Conservation (phyloP, 2,113 vertebrate genomes). For the Cettia cetti region DNA sequence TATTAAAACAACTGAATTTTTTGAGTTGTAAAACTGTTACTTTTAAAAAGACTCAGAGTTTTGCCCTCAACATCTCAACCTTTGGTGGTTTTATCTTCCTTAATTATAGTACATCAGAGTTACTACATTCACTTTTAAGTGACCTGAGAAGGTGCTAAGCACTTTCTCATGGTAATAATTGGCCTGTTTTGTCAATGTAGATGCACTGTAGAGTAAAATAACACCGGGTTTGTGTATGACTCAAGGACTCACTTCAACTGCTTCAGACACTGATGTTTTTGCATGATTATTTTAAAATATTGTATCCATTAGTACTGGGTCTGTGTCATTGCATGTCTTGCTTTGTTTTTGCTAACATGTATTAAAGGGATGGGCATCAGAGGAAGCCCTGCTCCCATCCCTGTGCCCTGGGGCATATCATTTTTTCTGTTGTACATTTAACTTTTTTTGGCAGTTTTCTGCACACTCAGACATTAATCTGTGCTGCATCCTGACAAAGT, state of each 20-base stretch:
- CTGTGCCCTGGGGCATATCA: rapidly evolving
- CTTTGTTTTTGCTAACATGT: neutral
- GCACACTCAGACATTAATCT: neutral
- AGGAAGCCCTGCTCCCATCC: neutral
- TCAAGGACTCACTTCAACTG: neutral
- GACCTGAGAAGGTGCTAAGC: neutral
- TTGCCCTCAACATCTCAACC: neutral
- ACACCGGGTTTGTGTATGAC: neutral
- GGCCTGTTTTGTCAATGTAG: neutral
- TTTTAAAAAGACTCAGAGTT: neutral
- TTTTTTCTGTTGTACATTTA: neutral
- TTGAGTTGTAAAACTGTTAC: neutral
- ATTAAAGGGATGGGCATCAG: neutral
- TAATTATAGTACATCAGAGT: neutral
- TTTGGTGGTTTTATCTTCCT: neutral
- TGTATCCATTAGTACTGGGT: neutral
- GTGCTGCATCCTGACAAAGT: neutral
- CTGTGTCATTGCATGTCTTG: neutral
- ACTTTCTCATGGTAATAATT: neutral
- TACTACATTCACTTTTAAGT: neutral
- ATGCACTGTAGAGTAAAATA: neutral
- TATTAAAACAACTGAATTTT: neutral
- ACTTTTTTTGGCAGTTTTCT: neutral
- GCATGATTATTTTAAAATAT: neutral
- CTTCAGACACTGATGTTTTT: neutral